Evolutionary conservation across 2,888 invertebrate species (phyloP), one percentile per base, ranked within the genome.

Genomic region (Cephus runcator): DNA sequence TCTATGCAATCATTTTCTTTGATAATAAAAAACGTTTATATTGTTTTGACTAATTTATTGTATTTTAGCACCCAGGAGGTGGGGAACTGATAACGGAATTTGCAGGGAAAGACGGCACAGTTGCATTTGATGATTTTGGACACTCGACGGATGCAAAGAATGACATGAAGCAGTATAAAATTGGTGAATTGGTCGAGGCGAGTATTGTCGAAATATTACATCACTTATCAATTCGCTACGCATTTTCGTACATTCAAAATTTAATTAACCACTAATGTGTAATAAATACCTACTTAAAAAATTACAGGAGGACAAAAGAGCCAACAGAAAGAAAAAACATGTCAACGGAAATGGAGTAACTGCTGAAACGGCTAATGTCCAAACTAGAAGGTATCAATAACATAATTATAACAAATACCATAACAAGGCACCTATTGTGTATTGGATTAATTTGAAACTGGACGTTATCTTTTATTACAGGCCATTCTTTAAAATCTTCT

Each of bases 61-160:
- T 23, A 78, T 88, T 88, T 34, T 90, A 95, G 95, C 96, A 96
- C 91, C 96, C 96, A 0, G 96, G 95, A 0, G 96, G 96, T 0
- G 87, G 88, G 0, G 95, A 95, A 34, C 81, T 94, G 23, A 92
- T 96, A 69, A 84, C 91, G 31, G 96, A 95, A 83, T 94, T 93
- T 76, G 95, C 94, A 0, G 96, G 96, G 11, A 93, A 92, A 84
- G 95, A 96, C 88, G 93, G 93, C 4, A 95, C 95, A 0, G 93
- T 92, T 81, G 94, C 93, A 0, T 96, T 95, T 89, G 93, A 95
- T 36, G 93, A 94, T 68, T 93, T 93, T 0, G 96, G 95, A 0
- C 96, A 96, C 91, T 94, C 95, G 0, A 87, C 92, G 0, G 95
- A 95, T 87, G 96, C 96, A 0, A 92, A 91, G 76, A 91, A 88